A percentile compares a stretch with the other conserved stretches of the same genome.
phyloP scores from a whole-genome alignment of 2,113 vertebrate species.

The Tragelaphus buxtoni region DNA sequence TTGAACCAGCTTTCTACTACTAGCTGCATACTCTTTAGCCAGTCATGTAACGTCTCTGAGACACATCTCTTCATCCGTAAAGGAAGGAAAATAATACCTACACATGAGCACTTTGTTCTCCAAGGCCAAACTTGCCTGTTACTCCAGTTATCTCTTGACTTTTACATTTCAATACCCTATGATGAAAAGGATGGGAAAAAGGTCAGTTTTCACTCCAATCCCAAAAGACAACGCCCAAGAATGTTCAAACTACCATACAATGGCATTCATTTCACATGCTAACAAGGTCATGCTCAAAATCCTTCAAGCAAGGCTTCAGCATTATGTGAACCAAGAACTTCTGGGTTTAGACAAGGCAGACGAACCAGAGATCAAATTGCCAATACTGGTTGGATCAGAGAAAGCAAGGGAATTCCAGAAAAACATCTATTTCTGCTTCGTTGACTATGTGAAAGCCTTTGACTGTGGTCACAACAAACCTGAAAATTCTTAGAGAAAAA shows the following conservation, averaged over 20 bases:
- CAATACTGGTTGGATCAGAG: background rate
- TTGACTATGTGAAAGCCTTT: background rate
- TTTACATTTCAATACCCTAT: background rate
- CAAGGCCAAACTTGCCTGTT: background rate
- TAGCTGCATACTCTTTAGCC: background rate
- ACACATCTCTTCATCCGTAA: background rate
- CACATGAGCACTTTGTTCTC: background rate
- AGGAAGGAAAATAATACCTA: background rate
- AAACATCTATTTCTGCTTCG: background rate
- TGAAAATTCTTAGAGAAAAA: background rate
- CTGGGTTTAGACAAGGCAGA: background rate
- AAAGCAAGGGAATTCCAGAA: background rate
- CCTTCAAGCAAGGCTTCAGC: background rate
- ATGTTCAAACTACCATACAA: background rate
- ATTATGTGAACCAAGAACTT: background rate
- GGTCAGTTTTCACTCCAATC: background rate
- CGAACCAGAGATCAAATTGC: background rate
- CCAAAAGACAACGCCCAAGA: background rate
- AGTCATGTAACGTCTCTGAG: background rate
- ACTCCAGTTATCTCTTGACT: background rate
- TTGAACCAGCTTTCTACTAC: background rate
- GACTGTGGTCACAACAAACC: background rate
- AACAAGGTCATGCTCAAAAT: background rate
- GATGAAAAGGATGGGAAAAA: background rate
- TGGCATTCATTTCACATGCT: background rate